A percentile compares a stretch with the other conserved stretches of the same genome.
phyloP scores from a whole-genome alignment of 2,797 vertebrate genomes.

The Muraenolepis orangiensis region DNA sequence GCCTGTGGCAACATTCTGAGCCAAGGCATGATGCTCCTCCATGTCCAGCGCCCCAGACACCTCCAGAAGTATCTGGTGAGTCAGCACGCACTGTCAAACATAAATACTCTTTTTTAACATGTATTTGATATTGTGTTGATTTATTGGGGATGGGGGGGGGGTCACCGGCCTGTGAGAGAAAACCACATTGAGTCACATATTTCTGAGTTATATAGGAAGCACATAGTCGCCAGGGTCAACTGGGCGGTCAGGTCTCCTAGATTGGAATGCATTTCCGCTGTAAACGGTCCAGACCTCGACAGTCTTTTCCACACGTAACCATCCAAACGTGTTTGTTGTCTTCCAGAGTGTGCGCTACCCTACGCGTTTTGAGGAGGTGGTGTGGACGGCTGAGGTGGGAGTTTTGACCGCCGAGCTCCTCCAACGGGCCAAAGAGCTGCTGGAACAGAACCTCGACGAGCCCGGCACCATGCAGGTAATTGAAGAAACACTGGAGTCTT shows the following conservation, averaged over 20 bases:
- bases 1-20: conserved; percentile 27
- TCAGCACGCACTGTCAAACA: background rate
- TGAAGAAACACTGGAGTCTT: background rate
- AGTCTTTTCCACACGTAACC: too few species aligned
- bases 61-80: conserved; percentile 31
- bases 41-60: conserved; percentile 31
- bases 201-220: too few species aligned
- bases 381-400: background rate
- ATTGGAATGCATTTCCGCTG: too few species aligned
- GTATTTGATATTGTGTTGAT: too few species aligned
- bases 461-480: conserved; percentile 17
- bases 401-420: conserved; percentile 6
- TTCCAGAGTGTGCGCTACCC: conserved; percentile 7
- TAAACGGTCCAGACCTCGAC: too few species aligned
- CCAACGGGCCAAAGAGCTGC: conserved; percentile 11
- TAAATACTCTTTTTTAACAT: too few species aligned
- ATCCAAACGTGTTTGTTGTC: background rate
- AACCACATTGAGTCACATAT: background rate
- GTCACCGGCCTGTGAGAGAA: background rate
- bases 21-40: conserved; percentile 15
- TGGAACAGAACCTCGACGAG: conserved; percentile 17
- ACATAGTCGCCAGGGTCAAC: too few species aligned
- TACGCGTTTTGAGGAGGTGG: background rate
- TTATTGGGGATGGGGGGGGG: too few species aligned
- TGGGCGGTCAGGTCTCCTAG: too few species aligned